These are phyloP conservation scores for Clarias pachynema DNA, from an alignment of 2,797 vertebrate genomes.

Conservation along the genomic window DNA sequence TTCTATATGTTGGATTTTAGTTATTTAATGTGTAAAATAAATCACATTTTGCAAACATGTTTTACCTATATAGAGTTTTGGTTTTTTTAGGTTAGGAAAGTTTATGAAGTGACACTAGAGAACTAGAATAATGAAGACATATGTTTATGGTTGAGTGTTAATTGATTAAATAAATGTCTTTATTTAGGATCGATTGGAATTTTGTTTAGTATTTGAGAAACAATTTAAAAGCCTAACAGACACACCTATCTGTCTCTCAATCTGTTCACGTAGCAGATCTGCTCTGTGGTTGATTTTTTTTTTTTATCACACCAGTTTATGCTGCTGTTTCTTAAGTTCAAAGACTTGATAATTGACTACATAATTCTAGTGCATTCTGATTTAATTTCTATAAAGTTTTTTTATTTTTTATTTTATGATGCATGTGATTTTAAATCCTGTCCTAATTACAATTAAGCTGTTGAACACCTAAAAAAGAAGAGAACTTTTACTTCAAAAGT, in stretches of 20 bases:
- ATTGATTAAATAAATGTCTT: conserved; percentile 13
- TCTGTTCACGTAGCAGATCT: background rate
- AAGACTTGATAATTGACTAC: background rate
- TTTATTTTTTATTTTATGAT: background rate
- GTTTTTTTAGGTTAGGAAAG: background rate
- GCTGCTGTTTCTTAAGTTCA: background rate
- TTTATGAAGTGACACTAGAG: background rate
- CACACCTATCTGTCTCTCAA: background rate
- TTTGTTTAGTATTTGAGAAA: conserved; percentile 3
- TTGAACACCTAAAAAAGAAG: background rate
- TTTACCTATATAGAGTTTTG: conserved; percentile 6
- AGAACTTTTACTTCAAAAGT: background rate
- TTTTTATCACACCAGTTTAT: background rate
- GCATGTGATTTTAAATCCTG: background rate
- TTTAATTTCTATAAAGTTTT: background rate
- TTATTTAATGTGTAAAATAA: conserved; percentile 73
- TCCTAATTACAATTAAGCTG: background rate
- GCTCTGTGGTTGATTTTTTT: background rate
- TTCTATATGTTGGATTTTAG: conserved; percentile 62
- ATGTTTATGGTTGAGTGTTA: background rate
- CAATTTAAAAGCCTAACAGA: background rate
- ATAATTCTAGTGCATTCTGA: background rate
- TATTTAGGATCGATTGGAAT: conserved; percentile 7
- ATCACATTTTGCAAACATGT: conserved; percentile 70
- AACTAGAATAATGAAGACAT: background rate